A percentile compares a stretch with the other conserved stretches of the same genome.
phyloP scores from a whole-genome alignment of 1,140 invertebrate genomes.

The Calephelis virginiensis region DNA sequence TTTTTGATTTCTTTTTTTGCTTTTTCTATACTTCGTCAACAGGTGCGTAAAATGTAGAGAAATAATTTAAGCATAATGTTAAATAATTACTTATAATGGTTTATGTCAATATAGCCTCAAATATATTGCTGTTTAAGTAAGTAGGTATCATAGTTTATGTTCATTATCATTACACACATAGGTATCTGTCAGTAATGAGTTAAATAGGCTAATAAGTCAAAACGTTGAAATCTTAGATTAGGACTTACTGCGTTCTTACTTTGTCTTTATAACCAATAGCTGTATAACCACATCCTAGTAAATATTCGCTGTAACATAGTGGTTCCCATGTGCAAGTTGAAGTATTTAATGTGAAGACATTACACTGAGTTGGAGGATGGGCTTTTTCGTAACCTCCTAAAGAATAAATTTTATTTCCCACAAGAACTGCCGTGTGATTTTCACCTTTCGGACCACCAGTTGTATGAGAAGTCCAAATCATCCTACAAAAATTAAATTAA shows the following conservation, averaged over 20 bases:
- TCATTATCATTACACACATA: no score
- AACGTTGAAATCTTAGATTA: not conserved
- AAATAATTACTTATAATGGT: no score
- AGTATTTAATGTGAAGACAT: slow-evolving; percentile 91
- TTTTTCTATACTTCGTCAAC: no score
- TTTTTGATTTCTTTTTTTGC: no score
- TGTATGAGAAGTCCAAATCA: slow-evolving; percentile 87
- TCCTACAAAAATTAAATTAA: slow-evolving; percentile 29
- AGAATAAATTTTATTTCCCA: slow-evolving; percentile 90
- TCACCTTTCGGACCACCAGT: slow-evolving; percentile 89
- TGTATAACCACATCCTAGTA: slow-evolving; percentile 90
- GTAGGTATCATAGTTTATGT: no score
- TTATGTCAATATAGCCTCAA: no score
- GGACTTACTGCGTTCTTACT: slow-evolving; percentile 52
- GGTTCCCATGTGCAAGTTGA: slow-evolving; percentile 80
- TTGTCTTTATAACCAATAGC: slow-evolving; percentile 87
- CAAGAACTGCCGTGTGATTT: slow-evolving; percentile 92
- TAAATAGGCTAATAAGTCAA: not conserved
- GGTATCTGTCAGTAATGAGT: no score
- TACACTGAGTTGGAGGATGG: slow-evolving; percentile 90
- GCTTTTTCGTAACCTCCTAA: slow-evolving; percentile 89
- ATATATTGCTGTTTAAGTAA: no score
- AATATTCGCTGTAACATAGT: slow-evolving; percentile 57
- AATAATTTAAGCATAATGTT: no score
- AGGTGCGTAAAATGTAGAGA: no score